phyloP scores from a whole-genome alignment of 1,140 invertebrate species.

The Temnothorax nylanderi region DNA sequence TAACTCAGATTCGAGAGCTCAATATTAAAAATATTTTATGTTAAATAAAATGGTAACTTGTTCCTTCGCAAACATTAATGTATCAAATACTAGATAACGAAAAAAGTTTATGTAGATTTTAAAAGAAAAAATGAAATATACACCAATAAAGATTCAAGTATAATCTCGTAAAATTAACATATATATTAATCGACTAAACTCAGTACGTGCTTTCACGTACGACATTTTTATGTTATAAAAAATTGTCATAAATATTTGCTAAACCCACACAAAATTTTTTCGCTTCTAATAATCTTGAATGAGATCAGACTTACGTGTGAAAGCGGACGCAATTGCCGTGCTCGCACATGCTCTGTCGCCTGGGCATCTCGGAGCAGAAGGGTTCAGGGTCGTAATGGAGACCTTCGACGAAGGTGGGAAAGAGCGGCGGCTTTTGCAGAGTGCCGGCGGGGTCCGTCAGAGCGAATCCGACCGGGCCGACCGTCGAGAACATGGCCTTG shows the following conservation, averaged over 20 bases:
- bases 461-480: slow-evolving; percentile 79
- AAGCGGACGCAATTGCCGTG: slow-evolving; percentile 78
- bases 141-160: neutral
- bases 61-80: neutral
- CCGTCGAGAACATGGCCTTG: slow-evolving; percentile 74
- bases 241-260: neutral
- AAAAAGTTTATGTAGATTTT: neutral
- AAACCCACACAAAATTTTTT: neutral
- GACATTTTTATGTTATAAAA: neutral
- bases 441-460: slow-evolving; percentile 76
- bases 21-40: neutral
- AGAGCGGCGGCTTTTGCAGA: slow-evolving; percentile 77
- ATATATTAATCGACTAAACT: neutral
- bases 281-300: neutral
- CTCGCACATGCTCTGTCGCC: slow-evolving; percentile 78
- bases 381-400: slow-evolving; percentile 80
- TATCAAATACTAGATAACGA: neutral
- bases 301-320: slow-evolving; percentile 74
- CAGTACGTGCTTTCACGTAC: neutral
- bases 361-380: slow-evolving; percentile 73
- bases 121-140: neutral
- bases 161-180: neutral
- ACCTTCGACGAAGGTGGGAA: slow-evolving; percentile 78
- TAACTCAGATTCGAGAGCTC: neutral
- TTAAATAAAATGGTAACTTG: neutral